Evolutionary conservation across 2,113 vertebrate species (phyloP).

Genomic region (Cheilinus undulatus): DNA sequence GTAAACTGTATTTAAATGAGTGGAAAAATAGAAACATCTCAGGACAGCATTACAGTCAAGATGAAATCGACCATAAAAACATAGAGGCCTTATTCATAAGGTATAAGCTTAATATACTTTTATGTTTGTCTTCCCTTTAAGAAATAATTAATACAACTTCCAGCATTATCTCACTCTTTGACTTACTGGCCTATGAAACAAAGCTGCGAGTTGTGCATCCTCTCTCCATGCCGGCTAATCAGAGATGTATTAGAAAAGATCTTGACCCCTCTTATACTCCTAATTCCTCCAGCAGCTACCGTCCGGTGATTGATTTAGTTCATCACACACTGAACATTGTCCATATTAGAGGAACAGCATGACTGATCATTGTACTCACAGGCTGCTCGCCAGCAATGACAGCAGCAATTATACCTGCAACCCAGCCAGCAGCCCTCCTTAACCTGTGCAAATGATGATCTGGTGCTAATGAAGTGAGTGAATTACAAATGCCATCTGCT

Average conservation of each 20-base stretch:
- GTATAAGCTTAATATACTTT: conserved; percentile 16
- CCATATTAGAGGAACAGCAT: conserved; percentile 64
- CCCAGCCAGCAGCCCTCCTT: conserved; percentile 66
- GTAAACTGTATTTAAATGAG: too few relatives aligned
- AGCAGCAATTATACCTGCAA: conserved; percentile 74
- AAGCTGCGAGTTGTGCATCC: conserved; percentile 17
- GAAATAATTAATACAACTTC: conserved; percentile 21
- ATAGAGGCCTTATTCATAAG: too few relatives aligned
- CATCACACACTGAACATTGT: conserved; percentile 63
- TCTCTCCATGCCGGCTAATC: conserved; percentile 39
- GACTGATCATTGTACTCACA: conserved; percentile 66
- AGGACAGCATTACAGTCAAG: too few relatives aligned
- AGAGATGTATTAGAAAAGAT: conserved; percentile 58
- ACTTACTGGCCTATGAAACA: conserved; percentile 24
- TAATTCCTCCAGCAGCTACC: conserved; percentile 57
- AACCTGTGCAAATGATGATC: conserved; percentile 76
- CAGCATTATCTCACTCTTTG: conserved; percentile 13
- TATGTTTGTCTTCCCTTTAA: not conserved
- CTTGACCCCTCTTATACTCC: conserved; percentile 54
- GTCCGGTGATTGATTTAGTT: conserved; percentile 66
- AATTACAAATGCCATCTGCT: conserved; percentile 77
- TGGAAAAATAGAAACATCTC: too few relatives aligned
- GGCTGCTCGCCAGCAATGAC: conserved; percentile 65
- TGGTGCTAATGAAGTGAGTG: conserved; percentile 72
- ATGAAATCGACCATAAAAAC: too few relatives aligned